A percentile compares a stretch with the other conserved stretches of the same genome.
Evolutionary conservation across 2,888 invertebrate species (phyloP).

Genomic region (Drosophila limbata): DNA sequence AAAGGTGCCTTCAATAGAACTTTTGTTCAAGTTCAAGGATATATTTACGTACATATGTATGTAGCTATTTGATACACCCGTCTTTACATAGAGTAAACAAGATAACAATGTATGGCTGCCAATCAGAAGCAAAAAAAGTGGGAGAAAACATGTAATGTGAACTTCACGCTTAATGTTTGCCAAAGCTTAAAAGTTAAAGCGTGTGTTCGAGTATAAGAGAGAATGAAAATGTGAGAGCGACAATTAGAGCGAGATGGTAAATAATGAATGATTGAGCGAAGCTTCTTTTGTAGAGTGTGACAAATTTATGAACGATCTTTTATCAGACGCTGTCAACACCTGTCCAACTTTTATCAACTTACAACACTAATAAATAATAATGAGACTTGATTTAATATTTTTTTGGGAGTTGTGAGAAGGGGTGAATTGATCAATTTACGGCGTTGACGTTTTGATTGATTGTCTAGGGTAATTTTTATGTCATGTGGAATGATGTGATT

Average conservation of each 20-base stretch:
- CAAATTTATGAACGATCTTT: slow-evolving; percentile 49
- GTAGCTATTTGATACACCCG: neutral
- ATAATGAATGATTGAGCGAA: slow-evolving; percentile 14
- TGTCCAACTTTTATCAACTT: slow-evolving; percentile 55
- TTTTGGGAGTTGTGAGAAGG: neutral
- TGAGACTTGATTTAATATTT: slow-evolving; percentile 7
- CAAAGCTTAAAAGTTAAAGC: slow-evolving; percentile 18
- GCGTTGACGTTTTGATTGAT: slow-evolving; percentile 61
- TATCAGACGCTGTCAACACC: slow-evolving; percentile 34
- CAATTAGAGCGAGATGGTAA: slow-evolving; percentile 4
- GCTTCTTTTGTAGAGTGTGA: slow-evolving; percentile 18
- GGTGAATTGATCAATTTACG: slow-evolving; percentile 57
- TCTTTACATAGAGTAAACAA: slow-evolving; percentile 7
- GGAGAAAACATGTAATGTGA: slow-evolving; percentile 26
- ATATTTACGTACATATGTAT: neutral
- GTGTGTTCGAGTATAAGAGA: slow-evolving; percentile 1
- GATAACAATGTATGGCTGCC: slow-evolving; percentile 5
- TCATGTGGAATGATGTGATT: slow-evolving; percentile 26
- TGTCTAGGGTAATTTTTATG: slow-evolving; percentile 52
- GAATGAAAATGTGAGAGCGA: neutral
- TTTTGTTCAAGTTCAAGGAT: slow-evolving; percentile 15
- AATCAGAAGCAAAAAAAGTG: neutral
- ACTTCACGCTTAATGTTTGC: slow-evolving; percentile 29
- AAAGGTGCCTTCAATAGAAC: neutral
- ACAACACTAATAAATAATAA: slow-evolving; percentile 51